These are phyloP conservation scores for Volucella inflata DNA, from an alignment of 2,888 invertebrate species.

Conservation along the genomic window DNA sequence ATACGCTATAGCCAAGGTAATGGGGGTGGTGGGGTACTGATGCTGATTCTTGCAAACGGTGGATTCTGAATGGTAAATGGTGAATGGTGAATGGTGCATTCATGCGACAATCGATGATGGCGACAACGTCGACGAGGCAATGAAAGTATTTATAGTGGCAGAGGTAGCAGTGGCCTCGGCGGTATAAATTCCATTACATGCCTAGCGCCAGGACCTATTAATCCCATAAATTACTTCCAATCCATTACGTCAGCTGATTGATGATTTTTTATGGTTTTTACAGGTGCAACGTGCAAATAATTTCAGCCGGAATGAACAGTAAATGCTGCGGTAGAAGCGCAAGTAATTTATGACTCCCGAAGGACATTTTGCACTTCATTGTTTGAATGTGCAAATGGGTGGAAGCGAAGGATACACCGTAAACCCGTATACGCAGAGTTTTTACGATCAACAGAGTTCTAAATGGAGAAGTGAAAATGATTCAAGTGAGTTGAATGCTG, in stretches of 20 bases:
- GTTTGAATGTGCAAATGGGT: conserved; percentile 75
- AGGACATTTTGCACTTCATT: conserved; percentile 73
- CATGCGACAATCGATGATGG: conserved; percentile 75
- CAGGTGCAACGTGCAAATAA: conserved; percentile 77
- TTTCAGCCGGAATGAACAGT: conserved; percentile 71
- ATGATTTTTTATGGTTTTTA: conserved; percentile 78
- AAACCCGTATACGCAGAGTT: conserved; percentile 29
- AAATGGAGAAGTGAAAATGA: conserved; percentile 51
- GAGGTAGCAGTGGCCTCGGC: conserved; percentile 37
- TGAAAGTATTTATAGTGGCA: too few species aligned
- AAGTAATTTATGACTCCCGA: conserved; percentile 71
- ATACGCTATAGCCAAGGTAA: conserved; percentile 24
- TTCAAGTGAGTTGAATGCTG: conserved; percentile 53
- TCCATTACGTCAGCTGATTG: conserved; percentile 78
- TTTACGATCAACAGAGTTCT: conserved; percentile 21
- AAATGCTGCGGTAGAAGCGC: conserved; percentile 75
- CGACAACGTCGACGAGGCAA: conserved; percentile 41
- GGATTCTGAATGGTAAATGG: background rate
- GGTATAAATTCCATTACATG: conserved; percentile 75
- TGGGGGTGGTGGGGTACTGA: background rate
- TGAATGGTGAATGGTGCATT: conserved; percentile 60
- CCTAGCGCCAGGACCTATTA: conserved; percentile 75
- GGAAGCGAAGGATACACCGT: conserved; percentile 66
- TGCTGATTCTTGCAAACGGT: background rate
- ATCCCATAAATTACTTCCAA: conserved; percentile 78